Evolutionary conservation across 2,113 vertebrate species (phyloP).

Genomic region (Thryonomys swinderianus): DNA sequence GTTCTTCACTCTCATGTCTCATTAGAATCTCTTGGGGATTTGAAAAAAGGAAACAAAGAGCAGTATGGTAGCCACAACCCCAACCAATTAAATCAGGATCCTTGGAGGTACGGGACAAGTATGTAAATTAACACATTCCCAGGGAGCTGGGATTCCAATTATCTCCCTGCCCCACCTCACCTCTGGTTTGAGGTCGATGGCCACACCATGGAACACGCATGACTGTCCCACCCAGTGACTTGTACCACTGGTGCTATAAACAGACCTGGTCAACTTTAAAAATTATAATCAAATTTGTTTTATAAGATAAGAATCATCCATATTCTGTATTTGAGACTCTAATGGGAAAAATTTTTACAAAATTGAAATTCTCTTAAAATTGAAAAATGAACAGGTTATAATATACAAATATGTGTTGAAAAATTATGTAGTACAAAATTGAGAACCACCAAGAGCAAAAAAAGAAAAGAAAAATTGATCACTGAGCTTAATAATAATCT

Average conservation of each 20-base stretch:
- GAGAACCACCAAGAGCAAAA: background rate
- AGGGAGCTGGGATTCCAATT: too few relatives aligned
- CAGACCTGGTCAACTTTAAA: background rate
- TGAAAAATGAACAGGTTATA: background rate
- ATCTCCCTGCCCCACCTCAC: too few relatives aligned
- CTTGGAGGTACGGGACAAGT: background rate
- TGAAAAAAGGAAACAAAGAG: background rate
- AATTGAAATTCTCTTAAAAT: background rate
- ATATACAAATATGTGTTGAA: background rate
- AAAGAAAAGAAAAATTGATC: background rate
- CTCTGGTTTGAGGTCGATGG: too few relatives aligned
- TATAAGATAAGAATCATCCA: background rate
- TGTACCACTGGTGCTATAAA: background rate
- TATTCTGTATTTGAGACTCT: background rate
- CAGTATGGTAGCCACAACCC: background rate
- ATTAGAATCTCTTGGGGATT: background rate
- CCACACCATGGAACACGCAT: background rate
- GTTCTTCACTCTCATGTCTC: background rate
- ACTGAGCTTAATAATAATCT: background rate
- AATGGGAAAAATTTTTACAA: background rate
- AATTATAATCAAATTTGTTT: background rate
- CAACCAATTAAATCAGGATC: background rate
- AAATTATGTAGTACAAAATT: background rate
- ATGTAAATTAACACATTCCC: background rate
- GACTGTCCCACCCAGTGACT: background rate